Conservation (phyloP, 2,888 invertebrate genomes). For the Ceraclea dissimilis region DNA sequence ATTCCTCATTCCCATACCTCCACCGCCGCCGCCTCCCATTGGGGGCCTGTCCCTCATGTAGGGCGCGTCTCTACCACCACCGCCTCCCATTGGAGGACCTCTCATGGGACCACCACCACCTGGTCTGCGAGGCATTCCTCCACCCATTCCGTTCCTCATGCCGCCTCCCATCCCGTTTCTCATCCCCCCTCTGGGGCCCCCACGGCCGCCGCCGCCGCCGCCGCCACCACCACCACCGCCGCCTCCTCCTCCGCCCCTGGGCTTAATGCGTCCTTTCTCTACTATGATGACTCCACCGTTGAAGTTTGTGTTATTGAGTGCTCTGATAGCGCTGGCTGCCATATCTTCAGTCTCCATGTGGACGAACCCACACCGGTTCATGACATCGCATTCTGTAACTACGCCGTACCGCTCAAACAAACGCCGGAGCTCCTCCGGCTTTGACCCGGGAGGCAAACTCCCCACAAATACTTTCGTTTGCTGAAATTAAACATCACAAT, state of each 20-base stretch:
- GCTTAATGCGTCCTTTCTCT: conserved; percentile 73
- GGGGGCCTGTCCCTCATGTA: conserved; percentile 40
- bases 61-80: conserved; percentile 32
- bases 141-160: conserved; percentile 29
- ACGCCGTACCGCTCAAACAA: conserved; percentile 81
- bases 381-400: conserved; percentile 90
- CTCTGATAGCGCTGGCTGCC: conserved; percentile 73
- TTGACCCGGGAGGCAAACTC: conserved; percentile 78
- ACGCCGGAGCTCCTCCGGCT: conserved; percentile 71
- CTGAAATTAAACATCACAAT: conserved; percentile 36
- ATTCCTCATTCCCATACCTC: conserved; percentile 37
- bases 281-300: conserved; percentile 80
- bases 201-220: conserved; percentile 32
- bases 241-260: conserved; percentile 48
- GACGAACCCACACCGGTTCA: conserved; percentile 91
- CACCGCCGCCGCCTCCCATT: conserved; percentile 39
- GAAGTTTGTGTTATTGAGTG: conserved; percentile 72
- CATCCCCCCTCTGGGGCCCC: conserved; percentile 25
- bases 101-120: conserved; percentile 34
- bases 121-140: conserved; percentile 37
- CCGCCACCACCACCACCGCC: conserved; percentile 39
- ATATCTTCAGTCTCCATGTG: conserved; percentile 80
- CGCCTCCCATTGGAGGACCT: conserved; percentile 35
- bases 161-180: conserved; percentile 29
- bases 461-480: conserved; percentile 90